Conservation (phyloP, 1,140 invertebrate genomes). For the Berghia stephanieae region DNA sequence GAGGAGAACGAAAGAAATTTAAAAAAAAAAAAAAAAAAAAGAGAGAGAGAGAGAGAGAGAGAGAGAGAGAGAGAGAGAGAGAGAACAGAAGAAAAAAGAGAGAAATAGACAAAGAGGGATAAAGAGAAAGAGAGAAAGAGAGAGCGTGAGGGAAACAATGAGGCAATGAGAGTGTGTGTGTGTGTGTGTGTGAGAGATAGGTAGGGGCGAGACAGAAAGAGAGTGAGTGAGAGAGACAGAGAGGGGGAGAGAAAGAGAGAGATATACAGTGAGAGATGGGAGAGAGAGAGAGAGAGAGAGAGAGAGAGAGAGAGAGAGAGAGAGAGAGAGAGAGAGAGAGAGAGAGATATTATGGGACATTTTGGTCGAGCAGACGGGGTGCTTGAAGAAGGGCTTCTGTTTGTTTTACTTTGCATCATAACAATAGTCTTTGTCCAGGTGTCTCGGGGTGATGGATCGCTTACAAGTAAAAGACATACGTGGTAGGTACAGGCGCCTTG, state of each 20-base stretch:
- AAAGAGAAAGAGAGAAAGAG: neutral
- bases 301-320: neutral
- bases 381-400: no score
- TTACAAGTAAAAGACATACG: no score
- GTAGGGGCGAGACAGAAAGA: neutral
- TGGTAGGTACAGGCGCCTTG: no score
- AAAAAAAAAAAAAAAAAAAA: neutral
- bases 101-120: neutral
- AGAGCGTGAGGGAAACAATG: neutral
- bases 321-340: neutral
- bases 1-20: no score
- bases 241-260: neutral
- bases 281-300: neutral
- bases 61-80: neutral
- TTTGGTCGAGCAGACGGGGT: no score
- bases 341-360: neutral
- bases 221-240: neutral
- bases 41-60: neutral
- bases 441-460: no score
- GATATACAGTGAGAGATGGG: conserved; percentile 3
- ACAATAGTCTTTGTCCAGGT: no score
- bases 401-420: no score
- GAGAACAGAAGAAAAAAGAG: neutral
- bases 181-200: neutral
- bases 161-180: neutral